Conservation (phyloP, 2,888 invertebrate genomes). For the Lagria hirta region DNA sequence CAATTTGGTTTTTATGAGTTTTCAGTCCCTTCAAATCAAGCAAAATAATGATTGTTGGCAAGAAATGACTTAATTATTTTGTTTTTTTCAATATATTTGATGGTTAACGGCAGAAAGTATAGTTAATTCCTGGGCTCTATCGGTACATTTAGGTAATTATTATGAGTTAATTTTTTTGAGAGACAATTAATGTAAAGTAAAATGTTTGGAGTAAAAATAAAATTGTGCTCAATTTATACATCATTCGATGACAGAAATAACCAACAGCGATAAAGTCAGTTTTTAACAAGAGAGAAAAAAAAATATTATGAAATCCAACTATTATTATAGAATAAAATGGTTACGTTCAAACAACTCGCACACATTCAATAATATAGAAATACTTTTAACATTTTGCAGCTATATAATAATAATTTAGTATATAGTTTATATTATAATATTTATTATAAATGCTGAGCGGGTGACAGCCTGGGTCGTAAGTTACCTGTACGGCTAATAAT, state of each 20-base stretch:
- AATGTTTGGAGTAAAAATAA: constrained; percentile 12
- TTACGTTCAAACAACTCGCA: constrained; percentile 47
- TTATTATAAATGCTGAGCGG: constrained; percentile 54
- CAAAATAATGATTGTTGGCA: too few species aligned
- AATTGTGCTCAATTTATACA: constrained; percentile 40
- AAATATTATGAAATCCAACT: constrained; percentile 48
- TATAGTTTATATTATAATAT: constrained; percentile 40
- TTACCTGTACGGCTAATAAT: constrained; percentile 45
- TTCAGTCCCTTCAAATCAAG: too few species aligned
- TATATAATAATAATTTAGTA: constrained; percentile 44
- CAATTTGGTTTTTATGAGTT: too few species aligned
- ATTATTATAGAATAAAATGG: constrained; percentile 32
- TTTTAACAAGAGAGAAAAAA: constrained; percentile 47
- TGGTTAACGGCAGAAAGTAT: too few species aligned
- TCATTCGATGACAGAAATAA: constrained; percentile 43
- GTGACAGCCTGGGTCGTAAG: constrained; percentile 54
- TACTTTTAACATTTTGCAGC: constrained; percentile 53
- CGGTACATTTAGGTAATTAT: too few species aligned
- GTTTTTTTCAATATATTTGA: too few species aligned
- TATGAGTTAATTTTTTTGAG: too few species aligned
- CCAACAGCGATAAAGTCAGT: constrained; percentile 49
- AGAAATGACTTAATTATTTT: too few species aligned
- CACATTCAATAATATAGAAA: constrained; percentile 52
- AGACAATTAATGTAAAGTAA: too few species aligned
- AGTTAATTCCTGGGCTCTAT: too few species aligned